These are phyloP conservation scores for Babyrousa celebensis DNA, from an alignment of 2,797 vertebrate genomes.

Conservation along the genomic window DNA sequence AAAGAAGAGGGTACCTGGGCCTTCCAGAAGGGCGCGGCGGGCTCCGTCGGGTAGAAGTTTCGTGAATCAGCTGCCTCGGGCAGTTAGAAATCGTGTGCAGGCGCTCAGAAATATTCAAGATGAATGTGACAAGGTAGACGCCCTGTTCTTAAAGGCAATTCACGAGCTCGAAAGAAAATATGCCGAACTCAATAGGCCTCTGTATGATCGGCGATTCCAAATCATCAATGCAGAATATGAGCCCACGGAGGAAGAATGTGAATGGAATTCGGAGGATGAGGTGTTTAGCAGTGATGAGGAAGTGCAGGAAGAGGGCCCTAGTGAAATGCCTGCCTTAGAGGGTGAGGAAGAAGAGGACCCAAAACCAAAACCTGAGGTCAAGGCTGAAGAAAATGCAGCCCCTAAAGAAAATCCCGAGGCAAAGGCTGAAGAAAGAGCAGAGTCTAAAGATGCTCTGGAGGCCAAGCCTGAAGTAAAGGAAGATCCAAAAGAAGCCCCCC, in stretches of 20 bases:
- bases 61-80: slow-evolving; percentile 60
- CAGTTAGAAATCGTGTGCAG: slow-evolving; percentile 81
- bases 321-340: slow-evolving; percentile 77
- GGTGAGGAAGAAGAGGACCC: slow-evolving; percentile 59
- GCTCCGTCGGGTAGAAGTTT: slow-evolving; percentile 19
- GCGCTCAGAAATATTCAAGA: slow-evolving; percentile 81
- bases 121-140: slow-evolving; percentile 82
- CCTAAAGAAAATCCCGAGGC: slow-evolving; percentile 39
- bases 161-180: slow-evolving; percentile 84
- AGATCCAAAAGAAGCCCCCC: slow-evolving; percentile 50
- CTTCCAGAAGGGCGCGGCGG: slow-evolving; percentile 43
- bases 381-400: slow-evolving; percentile 47
- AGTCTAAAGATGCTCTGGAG: slow-evolving; percentile 15
- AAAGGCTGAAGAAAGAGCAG: slow-evolving; percentile 58
- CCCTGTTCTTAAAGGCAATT: slow-evolving; percentile 79
- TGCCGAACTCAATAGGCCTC: slow-evolving; percentile 79
- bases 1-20: slow-evolving; percentile 64
- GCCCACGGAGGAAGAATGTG: slow-evolving; percentile 77
- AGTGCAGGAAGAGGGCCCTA: slow-evolving; percentile 58
- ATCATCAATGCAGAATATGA: slow-evolving; percentile 83
- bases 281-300: slow-evolving; percentile 80
- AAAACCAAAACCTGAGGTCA: slow-evolving; percentile 37
- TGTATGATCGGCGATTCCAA: slow-evolving; percentile 75
- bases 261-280: slow-evolving; percentile 82
- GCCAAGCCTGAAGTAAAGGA: slow-evolving; percentile 34